Conservation (phyloP, 2,113 vertebrate species). For the Hypocryptadius cinnamomeus region DNA sequence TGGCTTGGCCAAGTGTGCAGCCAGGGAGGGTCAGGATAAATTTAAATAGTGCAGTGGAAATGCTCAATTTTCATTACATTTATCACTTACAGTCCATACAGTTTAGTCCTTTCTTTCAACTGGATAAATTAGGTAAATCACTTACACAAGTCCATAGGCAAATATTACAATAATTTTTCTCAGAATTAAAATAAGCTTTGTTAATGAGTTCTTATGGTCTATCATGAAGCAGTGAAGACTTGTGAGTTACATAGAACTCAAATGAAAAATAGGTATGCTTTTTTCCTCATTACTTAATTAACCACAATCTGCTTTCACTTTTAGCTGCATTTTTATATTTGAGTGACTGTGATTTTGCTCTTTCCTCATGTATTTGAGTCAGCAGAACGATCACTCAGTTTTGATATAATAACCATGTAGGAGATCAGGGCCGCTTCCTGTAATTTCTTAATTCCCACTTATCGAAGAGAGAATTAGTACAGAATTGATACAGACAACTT, state of each 20-base stretch:
- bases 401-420: background rate
- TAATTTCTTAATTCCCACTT: background rate
- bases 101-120: background rate
- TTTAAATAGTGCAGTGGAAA: background rate
- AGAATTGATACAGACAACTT: background rate
- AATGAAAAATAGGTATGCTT: background rate
- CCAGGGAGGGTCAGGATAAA: background rate
- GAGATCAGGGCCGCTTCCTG: background rate
- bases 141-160: background rate
- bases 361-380: background rate
- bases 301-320: background rate
- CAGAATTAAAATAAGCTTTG: slow-evolving; percentile 14
- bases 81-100: background rate
- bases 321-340: background rate
- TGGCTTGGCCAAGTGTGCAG: background rate
- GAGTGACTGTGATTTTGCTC: background rate
- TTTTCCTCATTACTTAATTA: background rate
- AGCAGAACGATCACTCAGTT: background rate
- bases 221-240: background rate
- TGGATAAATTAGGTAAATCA: background rate
- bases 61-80: background rate
- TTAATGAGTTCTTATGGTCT: background rate
- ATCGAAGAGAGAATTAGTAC: background rate
- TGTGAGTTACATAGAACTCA: background rate
- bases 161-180: slow-evolving; percentile 25